Percentiles rank a stretch among this genome's conserved stretches.
Evolutionary conservation across 2,797 vertebrate genomes (phyloP).

Genomic region (Lacerta viridis): DNA sequence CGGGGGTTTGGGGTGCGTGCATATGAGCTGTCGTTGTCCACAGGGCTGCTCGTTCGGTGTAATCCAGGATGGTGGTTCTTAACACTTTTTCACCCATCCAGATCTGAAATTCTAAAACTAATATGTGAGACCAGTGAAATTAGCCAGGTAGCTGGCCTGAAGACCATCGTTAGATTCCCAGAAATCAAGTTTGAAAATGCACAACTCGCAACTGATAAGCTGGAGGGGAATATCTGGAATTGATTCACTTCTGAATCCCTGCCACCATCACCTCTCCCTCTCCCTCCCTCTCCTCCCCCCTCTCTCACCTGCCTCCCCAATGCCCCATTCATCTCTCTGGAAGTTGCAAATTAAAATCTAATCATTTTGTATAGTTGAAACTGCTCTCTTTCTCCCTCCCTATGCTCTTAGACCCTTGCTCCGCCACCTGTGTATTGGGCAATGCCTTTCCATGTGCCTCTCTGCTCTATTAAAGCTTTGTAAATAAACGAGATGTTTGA

Average conservation of each 20-base stretch:
- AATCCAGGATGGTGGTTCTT: background rate
- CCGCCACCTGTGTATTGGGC: conserved; percentile 16
- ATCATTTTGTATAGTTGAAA: conserved; percentile 8
- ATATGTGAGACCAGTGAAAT: background rate
- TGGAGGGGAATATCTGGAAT: background rate
- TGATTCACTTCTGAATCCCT: background rate
- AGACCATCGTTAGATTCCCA: background rate
- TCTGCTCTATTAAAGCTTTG: conserved; percentile 77
- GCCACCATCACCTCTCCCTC: background rate
- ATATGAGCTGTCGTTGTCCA: background rate
- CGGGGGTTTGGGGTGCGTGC: background rate
- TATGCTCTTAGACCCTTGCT: conserved; percentile 8
- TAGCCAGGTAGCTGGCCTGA: background rate
- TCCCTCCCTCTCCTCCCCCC: background rate
- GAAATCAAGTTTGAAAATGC: background rate
- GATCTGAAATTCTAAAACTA: background rate
- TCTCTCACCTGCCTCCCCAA: background rate
- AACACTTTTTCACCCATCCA: background rate
- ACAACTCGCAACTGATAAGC: background rate
- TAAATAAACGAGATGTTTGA: conserved; percentile 67
- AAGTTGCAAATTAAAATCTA: conserved; percentile 7
- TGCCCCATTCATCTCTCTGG: background rate
- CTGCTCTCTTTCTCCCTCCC: background rate
- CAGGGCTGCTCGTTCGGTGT: background rate
- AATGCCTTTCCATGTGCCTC: conserved; percentile 34